Evolutionary conservation across 2,888 invertebrate genomes (phyloP).

Genomic region (Hoplodrina ambigua): DNA sequence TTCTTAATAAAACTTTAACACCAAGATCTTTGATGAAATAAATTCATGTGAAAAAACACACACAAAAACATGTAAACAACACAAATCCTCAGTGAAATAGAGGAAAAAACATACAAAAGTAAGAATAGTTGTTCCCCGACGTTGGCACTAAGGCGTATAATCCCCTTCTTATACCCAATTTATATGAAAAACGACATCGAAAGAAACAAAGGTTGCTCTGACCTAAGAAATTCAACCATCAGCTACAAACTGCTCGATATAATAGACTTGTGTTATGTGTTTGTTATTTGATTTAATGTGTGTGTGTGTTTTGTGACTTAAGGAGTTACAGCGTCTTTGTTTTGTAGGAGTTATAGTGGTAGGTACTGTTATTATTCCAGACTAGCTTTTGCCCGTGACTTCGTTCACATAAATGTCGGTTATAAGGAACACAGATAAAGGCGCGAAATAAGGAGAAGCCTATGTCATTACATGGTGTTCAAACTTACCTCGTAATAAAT

Average conservation of each 20-base stretch:
- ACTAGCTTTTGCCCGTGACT: too few relatives aligned
- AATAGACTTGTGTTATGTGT: slow-evolving; percentile 33
- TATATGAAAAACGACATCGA: slow-evolving; percentile 64
- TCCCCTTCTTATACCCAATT: slow-evolving; percentile 62
- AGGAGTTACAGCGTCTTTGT: not conserved
- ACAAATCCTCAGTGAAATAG: slow-evolving; percentile 46
- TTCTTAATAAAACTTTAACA: too few relatives aligned
- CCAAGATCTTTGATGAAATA: not conserved
- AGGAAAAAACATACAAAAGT: slow-evolving; percentile 51
- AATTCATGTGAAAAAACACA: slow-evolving; percentile 14
- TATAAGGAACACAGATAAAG: too few relatives aligned
- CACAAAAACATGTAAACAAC: slow-evolving; percentile 39
- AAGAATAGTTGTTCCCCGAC: slow-evolving; percentile 52
- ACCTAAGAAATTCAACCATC: slow-evolving; percentile 43
- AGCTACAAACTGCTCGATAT: slow-evolving; percentile 39
- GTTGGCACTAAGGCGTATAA: slow-evolving; percentile 58
- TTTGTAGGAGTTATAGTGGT: not conserved
- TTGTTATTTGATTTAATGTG: slow-evolving; percentile 40
- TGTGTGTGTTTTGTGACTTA: slow-evolving; percentile 3
- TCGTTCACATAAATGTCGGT: too few relatives aligned
- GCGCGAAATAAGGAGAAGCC: too few relatives aligned
- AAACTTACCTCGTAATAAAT: too few relatives aligned
- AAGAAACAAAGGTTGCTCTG: slow-evolving; percentile 52
- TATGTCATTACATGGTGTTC: too few relatives aligned
- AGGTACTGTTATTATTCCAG: not conserved